phyloP scores from a whole-genome alignment of 92 coral and sea anemone species.

The Siderastrea radians region DNA sequence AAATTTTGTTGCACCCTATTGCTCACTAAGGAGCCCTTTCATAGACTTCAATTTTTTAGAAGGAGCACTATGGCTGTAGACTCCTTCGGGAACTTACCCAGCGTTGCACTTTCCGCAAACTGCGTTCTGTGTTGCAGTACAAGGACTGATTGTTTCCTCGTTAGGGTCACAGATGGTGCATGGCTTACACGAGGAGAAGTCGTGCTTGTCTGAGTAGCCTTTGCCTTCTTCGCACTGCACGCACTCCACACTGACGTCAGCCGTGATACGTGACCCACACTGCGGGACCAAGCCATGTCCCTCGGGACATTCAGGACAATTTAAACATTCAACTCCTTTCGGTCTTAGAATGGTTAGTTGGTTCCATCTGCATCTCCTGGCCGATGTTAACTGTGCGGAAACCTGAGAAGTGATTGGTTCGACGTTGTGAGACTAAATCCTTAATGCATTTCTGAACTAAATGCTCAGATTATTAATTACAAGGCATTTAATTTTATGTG shows the following conservation, averaged over 20 bases:
- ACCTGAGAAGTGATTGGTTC: not conserved
- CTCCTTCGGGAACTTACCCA: slow-evolving; percentile 12
- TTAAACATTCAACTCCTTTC: not conserved
- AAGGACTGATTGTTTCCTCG: slow-evolving; percentile 45
- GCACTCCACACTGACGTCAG: slow-evolving; percentile 23
- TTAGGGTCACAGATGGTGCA: slow-evolving; percentile 50
- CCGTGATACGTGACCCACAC: slow-evolving; percentile 24
- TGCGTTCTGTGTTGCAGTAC: slow-evolving; percentile 31
- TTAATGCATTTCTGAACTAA: no score
- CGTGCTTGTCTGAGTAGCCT: slow-evolving; percentile 38
- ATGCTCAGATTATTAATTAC: no score
- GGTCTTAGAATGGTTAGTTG: slow-evolving; percentile 3
- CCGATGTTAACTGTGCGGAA: slow-evolving; percentile 4
- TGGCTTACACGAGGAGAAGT: slow-evolving; percentile 45
- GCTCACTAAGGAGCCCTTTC: no score
- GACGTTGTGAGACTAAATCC: no score
- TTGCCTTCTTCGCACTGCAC: slow-evolving; percentile 17
- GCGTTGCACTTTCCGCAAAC: slow-evolving; percentile 46
- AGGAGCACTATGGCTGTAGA: no score
- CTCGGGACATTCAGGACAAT: slow-evolving; percentile 40
- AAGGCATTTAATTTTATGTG: no score
- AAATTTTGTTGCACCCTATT: no score
- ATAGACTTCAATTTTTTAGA: no score
- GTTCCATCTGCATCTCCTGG: slow-evolving; percentile 28
- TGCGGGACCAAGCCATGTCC: slow-evolving; percentile 47